Evolutionary conservation across 2,797 vertebrate genomes (phyloP), one percentile per base, ranked within the genome.

Genomic region (Neopelma chrysocephalum): DNA sequence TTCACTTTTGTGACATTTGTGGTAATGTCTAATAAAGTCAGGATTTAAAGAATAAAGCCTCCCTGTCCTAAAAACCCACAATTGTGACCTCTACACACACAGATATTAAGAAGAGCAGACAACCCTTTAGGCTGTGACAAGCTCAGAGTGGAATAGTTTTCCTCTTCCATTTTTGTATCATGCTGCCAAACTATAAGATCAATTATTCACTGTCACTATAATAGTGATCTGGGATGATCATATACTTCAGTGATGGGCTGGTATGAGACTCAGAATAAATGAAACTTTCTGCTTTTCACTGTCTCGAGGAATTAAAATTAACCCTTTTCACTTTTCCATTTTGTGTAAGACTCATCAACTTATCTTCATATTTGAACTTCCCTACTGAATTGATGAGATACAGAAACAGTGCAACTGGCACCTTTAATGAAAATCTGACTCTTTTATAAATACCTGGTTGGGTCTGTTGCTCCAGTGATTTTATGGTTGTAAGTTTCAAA

Each of bases 401-500:
- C 7, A 78, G 47, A 69, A 70, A 57, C 17, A 47, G 9, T 45
- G 8, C 25, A 89, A 62, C 14, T 51, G 18, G 36, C 69, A 32
- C 47, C 51, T 58, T 78, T 81, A 81, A 64, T 5, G 2, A 90
- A 87, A 93, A 90, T 62, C 27, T 69, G 50, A 17, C 31, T 91
- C 34, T 90, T 64, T 45, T 13, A 61, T 65, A n/a, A 29, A 69
- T 56, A 34, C 36, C 42, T 83, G 56, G 34, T 38, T 88, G 21
- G 25, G 34, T 66, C 61, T 86, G 36, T 53, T 94, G 92, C 73
- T 95, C 87, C 48, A 79, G 32, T n/a, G 36, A 88, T 87, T 96
- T 91, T 82, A 38, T 84, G 80, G 51, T 79, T 96, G 69, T 94
- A 91, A 76, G 36, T 90, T 89, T 68, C 48, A 90, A 84, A 91